These are phyloP conservation scores for Choristoneura rosaceana DNA, from an alignment of 2,888 invertebrate genomes.

Conservation along the genomic window DNA sequence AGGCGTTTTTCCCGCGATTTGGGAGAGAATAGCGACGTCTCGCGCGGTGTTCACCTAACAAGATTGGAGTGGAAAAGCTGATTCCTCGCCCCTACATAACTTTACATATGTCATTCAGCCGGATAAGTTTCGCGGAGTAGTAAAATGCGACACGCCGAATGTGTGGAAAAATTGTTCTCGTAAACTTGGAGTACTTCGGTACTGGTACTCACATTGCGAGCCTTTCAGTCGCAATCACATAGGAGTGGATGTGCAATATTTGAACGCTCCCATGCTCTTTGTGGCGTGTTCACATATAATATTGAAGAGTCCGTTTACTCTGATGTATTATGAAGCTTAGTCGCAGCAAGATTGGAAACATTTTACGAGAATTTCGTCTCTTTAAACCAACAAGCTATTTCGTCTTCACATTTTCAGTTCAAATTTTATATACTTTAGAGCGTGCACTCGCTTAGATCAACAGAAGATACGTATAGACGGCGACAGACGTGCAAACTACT, in stretches of 20 bases:
- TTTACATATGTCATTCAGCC: slow-evolving; percentile 32
- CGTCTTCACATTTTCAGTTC: background rate
- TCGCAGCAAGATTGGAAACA: slow-evolving; percentile 4
- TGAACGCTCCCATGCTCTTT: background rate
- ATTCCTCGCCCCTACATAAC: slow-evolving; percentile 19
- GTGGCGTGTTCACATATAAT: slow-evolving; percentile 5
- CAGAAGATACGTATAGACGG: slow-evolving; percentile 5
- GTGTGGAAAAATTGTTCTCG: slow-evolving; percentile 5
- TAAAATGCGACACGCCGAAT: slow-evolving; percentile 16
- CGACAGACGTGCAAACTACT: slow-evolving; percentile 27
- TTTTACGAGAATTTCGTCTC: background rate
- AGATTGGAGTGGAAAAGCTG: slow-evolving; percentile 38
- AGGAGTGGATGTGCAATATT: slow-evolving; percentile 8
- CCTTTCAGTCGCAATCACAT: background rate
- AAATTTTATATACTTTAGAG: background rate
- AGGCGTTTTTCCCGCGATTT: slow-evolving; percentile 31
- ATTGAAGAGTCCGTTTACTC: slow-evolving; percentile 8
- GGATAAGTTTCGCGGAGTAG: slow-evolving; percentile 15
- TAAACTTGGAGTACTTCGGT: background rate
- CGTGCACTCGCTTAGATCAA: slow-evolving; percentile 31
- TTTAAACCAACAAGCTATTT: background rate
- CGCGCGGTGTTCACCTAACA: slow-evolving; percentile 16
- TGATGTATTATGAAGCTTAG: slow-evolving; percentile 9
- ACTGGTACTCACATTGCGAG: background rate
- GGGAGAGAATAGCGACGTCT: slow-evolving; percentile 4